These are phyloP conservation scores for Panurus biarmicus DNA, from an alignment of 2,113 vertebrate species.

Conservation along the genomic window DNA sequence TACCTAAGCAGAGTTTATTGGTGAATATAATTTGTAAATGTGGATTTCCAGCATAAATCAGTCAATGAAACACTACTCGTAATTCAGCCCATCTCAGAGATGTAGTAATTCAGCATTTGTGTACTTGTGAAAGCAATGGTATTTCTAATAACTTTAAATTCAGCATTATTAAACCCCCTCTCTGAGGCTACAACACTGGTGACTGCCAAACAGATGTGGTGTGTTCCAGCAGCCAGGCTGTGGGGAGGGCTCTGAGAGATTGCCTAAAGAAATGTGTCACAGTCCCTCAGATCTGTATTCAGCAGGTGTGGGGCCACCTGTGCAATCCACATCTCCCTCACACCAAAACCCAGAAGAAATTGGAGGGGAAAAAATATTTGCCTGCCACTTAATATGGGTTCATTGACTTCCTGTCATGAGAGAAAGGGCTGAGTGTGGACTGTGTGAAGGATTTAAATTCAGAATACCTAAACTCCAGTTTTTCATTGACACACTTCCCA, in stretches of 20 bases:
- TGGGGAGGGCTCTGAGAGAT: not conserved
- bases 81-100: not conserved
- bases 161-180: not conserved
- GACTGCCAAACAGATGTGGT: not conserved
- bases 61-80: not conserved
- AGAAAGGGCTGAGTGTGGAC: not conserved
- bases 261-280: not conserved
- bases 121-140: not conserved
- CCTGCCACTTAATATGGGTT: not conserved
- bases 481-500: not conserved
- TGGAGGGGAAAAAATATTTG: accelerated
- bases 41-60: not conserved
- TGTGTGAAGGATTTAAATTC: not conserved
- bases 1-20: not conserved
- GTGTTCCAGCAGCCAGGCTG: not conserved
- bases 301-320: not conserved
- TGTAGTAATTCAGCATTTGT: not conserved
- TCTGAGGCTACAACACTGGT: not conserved
- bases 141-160: not conserved
- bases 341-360: not conserved
- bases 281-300: not conserved
- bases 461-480: not conserved
- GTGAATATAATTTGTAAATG: slow-evolving; percentile 25
- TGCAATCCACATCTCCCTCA: not conserved
- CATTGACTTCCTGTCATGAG: not conserved